Evolutionary conservation across 2,113 vertebrate species (phyloP).

Genomic region (Cynopterus brachyotis): DNA sequence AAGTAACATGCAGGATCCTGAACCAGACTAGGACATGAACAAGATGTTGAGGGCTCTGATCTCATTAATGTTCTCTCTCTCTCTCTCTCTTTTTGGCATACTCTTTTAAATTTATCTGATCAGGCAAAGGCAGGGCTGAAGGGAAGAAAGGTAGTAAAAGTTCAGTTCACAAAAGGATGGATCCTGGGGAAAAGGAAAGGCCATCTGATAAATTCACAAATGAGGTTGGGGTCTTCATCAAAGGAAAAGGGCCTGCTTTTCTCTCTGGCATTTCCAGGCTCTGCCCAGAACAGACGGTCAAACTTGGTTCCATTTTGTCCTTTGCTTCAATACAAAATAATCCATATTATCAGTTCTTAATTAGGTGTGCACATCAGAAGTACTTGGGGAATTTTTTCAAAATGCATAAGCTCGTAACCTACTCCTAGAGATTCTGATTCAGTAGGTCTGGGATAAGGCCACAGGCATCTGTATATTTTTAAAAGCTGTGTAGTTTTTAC

Average conservation of each 20-base stretch:
- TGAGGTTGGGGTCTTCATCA: background rate
- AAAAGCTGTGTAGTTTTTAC: background rate
- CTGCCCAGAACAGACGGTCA: background rate
- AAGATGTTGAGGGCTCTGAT: slow-evolving; percentile 30
- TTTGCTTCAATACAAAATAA: slow-evolving; percentile 49
- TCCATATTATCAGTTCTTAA: background rate
- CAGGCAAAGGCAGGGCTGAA: background rate
- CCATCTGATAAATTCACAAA: background rate
- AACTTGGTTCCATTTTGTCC: background rate
- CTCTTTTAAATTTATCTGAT: slow-evolving; percentile 50
- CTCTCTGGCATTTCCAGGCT: background rate
- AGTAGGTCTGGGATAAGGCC: background rate
- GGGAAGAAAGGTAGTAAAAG: slow-evolving; percentile 10
- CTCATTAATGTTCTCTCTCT: slow-evolving; percentile 27
- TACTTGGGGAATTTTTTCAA: background rate
- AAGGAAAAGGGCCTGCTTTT: background rate
- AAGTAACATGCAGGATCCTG: slow-evolving; percentile 27
- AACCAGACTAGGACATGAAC: slow-evolving; percentile 42
- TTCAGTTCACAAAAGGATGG: slow-evolving; percentile 1
- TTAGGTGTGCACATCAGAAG: background rate
- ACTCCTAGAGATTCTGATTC: background rate
- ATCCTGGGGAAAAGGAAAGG: background rate
- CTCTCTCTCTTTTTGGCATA: background rate
- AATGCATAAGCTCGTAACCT: background rate
- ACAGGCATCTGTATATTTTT: background rate